A percentile compares a stretch with the other conserved stretches of the same genome.
These are phyloP conservation scores for Indicator maculatus DNA, from an alignment of 2,113 vertebrate genomes.

Conservation along the genomic window DNA sequence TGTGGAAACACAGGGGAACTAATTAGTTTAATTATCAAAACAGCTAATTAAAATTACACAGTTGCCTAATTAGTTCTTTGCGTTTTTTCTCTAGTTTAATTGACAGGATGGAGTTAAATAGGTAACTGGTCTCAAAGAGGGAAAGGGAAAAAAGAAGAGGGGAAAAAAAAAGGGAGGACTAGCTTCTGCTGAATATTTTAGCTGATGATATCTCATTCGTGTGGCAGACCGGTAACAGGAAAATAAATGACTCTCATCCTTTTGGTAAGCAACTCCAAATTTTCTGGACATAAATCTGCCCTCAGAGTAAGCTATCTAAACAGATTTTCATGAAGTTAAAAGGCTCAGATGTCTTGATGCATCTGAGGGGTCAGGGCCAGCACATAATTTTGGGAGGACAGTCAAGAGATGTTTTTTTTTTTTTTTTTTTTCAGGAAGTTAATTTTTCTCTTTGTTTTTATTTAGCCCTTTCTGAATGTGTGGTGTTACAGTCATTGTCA, in stretches of 20 bases:
- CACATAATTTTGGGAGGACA: slow-evolving; percentile 74
- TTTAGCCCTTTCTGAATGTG: slow-evolving; percentile 65
- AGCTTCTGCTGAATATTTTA: slow-evolving; percentile 85
- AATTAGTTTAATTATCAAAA: slow-evolving; percentile 98
- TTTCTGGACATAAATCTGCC: slow-evolving; percentile 86
- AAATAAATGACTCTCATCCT: slow-evolving; percentile 88
- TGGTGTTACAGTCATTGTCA: slow-evolving; percentile 45
- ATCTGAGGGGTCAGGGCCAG: slow-evolving; percentile 76
- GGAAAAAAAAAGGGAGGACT: slow-evolving; percentile 70
- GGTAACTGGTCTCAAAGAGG: slow-evolving; percentile 85
- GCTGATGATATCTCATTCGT: slow-evolving; percentile 85
- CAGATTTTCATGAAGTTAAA: slow-evolving; percentile 81
- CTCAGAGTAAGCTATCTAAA: slow-evolving; percentile 78
- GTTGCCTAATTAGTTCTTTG: slow-evolving; percentile 96
- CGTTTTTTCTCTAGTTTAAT: slow-evolving; percentile 90
- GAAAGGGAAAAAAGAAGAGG: slow-evolving; percentile 61
- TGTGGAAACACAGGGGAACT: slow-evolving; percentile 98
- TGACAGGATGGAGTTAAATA: slow-evolving; percentile 99
- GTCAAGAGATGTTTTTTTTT: slow-evolving; percentile 32
- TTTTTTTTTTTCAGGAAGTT: slow-evolving; percentile 74
- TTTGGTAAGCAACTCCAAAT: slow-evolving; percentile 87
- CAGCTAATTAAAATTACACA: slow-evolving; percentile 93
- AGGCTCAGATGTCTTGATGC: slow-evolving; percentile 71
- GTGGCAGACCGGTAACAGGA: slow-evolving; percentile 86
- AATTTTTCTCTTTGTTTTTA: slow-evolving; percentile 80